phyloP scores from a whole-genome alignment of 2,113 vertebrate species.

The Montifringilla adamsi region DNA sequence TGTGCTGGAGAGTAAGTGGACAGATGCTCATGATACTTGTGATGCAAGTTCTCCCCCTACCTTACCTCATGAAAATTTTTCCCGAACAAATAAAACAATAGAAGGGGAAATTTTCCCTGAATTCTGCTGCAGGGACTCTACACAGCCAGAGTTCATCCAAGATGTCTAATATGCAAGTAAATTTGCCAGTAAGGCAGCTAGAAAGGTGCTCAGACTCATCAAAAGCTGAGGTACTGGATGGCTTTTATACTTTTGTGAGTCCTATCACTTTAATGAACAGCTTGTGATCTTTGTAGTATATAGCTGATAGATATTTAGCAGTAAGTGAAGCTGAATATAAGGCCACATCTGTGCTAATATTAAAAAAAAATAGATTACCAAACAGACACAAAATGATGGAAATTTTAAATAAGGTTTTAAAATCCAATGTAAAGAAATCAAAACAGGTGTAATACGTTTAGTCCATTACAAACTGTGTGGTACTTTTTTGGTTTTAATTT shows the following conservation, averaged over 20 bases:
- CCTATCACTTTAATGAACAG: neutral
- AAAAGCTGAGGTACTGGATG: neutral
- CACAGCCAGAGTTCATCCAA: neutral
- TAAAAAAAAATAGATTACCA: neutral
- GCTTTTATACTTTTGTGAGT: neutral
- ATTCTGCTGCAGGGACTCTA: neutral
- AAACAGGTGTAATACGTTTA: neutral
- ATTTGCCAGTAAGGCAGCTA: neutral
- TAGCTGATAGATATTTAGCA: neutral
- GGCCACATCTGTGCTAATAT: neutral
- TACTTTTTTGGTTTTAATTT: accelerated
- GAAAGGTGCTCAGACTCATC: neutral
- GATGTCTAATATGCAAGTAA: neutral
- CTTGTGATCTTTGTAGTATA: neutral
- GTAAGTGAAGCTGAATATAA: neutral
- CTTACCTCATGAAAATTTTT: neutral
- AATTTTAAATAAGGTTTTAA: neutral
- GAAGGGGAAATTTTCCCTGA: neutral
- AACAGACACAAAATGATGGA: neutral
- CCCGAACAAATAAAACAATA: neutral
- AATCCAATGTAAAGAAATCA: neutral
- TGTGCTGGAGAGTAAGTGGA: neutral
- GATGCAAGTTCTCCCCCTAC: neutral
- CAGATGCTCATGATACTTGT: neutral
- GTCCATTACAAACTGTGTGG: neutral